Evolutionary conservation across 2,113 vertebrate genomes (phyloP).

Genomic region (Naja naja): DNA sequence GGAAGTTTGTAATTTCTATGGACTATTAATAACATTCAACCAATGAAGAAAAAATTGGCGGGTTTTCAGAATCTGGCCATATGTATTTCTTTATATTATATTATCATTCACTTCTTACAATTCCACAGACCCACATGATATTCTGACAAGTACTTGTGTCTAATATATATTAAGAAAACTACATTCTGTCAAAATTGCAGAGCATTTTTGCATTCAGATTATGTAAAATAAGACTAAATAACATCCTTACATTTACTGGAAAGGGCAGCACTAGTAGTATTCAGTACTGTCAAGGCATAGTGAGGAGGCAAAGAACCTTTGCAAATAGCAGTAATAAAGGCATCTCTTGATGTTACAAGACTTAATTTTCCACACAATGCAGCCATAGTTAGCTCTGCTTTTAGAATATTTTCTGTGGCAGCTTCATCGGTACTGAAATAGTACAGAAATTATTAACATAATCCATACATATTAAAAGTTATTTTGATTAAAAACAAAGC

Average conservation of each 20-base stretch:
- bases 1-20: neutral
- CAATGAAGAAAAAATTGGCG: neutral
- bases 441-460: slow-evolving; percentile 27
- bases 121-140: neutral
- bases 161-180: neutral
- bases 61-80: neutral
- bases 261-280: slow-evolving; percentile 78
- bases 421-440: slow-evolving; percentile 91
- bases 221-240: neutral
- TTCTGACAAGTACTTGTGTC: neutral
- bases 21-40: neutral
- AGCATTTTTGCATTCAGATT: neutral
- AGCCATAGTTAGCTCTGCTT: slow-evolving; percentile 95
- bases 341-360: slow-evolving; percentile 94
- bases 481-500: slow-evolving; percentile 7
- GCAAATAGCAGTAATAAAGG: slow-evolving; percentile 98
- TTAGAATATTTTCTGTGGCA: slow-evolving; percentile 97
- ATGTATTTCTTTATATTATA: neutral
- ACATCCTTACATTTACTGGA: slow-evolving; percentile 85
- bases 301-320: slow-evolving; percentile 97
- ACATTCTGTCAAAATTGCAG: accelerated
- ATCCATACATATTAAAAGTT: neutral
- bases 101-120: neutral
- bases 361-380: slow-evolving; percentile 90
- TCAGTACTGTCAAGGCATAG: slow-evolving; percentile 92